Evolutionary conservation across 2,113 vertebrate genomes (phyloP), one percentile per base, ranked within the genome.

Genomic region (Lophotis ruficrista): DNA sequence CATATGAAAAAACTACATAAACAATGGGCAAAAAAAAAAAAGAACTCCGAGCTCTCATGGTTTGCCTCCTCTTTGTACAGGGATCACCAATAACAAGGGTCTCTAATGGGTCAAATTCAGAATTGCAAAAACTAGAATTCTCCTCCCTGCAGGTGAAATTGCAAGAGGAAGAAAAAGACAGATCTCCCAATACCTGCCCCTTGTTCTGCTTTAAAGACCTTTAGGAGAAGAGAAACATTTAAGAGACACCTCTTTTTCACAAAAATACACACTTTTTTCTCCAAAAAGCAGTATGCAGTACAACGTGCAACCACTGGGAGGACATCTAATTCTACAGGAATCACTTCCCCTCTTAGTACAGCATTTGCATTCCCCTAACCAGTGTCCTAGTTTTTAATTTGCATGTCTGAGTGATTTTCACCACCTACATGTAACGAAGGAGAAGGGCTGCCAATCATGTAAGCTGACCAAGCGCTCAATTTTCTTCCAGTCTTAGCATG

Each of bases 301-400:
- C 88, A 91, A 86, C 9, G 35, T 7, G 14, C 56, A 30, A 24
- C 85, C 94, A 94, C 88, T 70, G 87, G 93, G 94, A 93, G 83
- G 95, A 88, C 68, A 91, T 41, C 64, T 90, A 80, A 68, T 81
- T 73, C 90, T 68, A 75, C 5, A 84, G 20, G 23, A 95, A 61
- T 51, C 47, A 38, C 20, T 27, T 50, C 38, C 77, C 19, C 12
- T 56, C 33, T 77, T 14, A 18, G 12, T 12, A 72, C 51, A 60
- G 35, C 53, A 65, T 53, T 65, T 90, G 47, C 13, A 25, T 81
- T 88, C 19, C 21, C 38, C 58, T 43, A 76, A n/a, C 37, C 28
- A 7, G 45, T 30, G 41, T 56, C 78, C 38, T 48, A 76, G 45
- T 12, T 90, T 86, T 88, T 33, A 20, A 28, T 72, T 35, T 84